Base-by-base conservation (phyloP, 1,140 invertebrate species). In the Zaprionus taronus region DNA sequence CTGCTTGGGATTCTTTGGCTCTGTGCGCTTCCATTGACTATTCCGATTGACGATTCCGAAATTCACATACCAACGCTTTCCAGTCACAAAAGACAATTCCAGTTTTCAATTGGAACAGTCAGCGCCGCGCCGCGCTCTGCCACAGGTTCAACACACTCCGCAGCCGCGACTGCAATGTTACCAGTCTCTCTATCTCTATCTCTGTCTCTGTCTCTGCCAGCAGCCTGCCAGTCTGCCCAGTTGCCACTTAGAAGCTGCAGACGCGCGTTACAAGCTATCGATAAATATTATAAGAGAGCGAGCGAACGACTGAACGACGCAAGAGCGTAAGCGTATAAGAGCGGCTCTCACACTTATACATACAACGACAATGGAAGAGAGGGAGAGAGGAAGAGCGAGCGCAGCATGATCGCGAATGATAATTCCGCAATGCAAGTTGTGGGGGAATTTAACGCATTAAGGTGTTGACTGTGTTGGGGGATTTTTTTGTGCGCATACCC, bases 41-140 rank as follows among this genome's bases (percentile, higher is more conserved):
- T 90, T 89, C 83, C 83, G 77, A 77, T n/a, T n/a, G n/a, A 47
- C 41, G 71, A 87, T 80, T 87, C 85, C 85, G 85, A 90, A 90
- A 82, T 82, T 71, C 82, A 82, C 85, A 90, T 90, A 80, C 85
- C 85, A 90, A 78, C 74, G 85, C 71, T 90, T 47, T 90, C 85
- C 85, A 90, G 85, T 90, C 41, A 47, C 41, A 47, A 82, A 90
- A 90, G 82, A 86, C 85, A 90, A 82, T 90, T 90, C 85, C 85
- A 90, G 85, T 90, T 90, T 90, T 89, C 81, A 84, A 90, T 90
- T 89, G 81, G 85, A 90, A 89, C 79, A 72, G 31, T 34, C 61
- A 47, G 41, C 66, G 38, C 12, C 9, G 55, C 55, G 36, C 56
- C 55, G 57, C 56, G 67, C 67, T 58, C 67, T 71, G 72, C 67